phyloP scores from a whole-genome alignment of 2,113 vertebrate genomes.

The Sula dactylatra region DNA sequence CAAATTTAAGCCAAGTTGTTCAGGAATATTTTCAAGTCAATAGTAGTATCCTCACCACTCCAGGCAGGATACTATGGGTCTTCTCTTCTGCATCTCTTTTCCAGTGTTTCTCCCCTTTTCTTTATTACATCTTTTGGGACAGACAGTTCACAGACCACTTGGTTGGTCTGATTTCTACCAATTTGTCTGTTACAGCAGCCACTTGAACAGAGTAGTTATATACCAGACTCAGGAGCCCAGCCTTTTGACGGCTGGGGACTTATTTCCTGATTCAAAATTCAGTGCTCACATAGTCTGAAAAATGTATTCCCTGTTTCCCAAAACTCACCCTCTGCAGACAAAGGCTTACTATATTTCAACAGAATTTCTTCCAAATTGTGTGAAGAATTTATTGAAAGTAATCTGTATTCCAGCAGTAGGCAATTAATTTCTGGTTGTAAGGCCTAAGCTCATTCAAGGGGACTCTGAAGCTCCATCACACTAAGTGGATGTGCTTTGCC shows the following conservation, averaged over 20 bases:
- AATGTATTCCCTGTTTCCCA: neutral
- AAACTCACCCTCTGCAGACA: neutral
- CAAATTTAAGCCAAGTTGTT: neutral
- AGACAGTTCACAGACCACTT: neutral
- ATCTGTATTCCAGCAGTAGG: neutral
- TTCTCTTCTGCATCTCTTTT: neutral
- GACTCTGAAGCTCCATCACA: neutral
- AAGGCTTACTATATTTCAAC: neutral
- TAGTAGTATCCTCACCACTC: neutral
- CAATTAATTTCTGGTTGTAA: neutral
- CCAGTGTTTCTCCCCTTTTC: neutral
- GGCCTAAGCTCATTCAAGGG: neutral
- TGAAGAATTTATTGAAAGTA: neutral
- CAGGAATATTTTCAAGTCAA: neutral
- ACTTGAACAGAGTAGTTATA: neutral
- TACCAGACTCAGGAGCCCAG: neutral
- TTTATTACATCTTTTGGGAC: neutral
- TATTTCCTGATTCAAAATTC: neutral
- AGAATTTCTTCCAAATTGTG: neutral
- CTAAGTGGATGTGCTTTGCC: neutral
- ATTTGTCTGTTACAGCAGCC: neutral
- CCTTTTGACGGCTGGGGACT: neutral
- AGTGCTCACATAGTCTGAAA: neutral
- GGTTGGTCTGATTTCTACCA: neutral
- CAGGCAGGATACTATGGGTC: neutral